phyloP scores from a whole-genome alignment of 2,113 vertebrate species.

The Esox niger region DNA sequence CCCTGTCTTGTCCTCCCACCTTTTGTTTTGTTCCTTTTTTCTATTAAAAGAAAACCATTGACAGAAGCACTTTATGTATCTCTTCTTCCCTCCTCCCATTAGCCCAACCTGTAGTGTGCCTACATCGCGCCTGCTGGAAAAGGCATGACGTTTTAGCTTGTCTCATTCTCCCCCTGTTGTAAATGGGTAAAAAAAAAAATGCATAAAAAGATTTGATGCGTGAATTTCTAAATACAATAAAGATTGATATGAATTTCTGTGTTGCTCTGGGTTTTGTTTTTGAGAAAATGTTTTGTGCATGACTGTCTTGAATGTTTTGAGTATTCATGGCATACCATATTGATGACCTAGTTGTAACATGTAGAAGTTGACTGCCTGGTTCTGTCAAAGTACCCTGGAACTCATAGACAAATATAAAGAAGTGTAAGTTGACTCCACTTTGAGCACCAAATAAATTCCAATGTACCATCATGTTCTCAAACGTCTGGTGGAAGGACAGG shows the following conservation, averaged over 20 bases:
- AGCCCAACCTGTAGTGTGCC: constrained; percentile 68
- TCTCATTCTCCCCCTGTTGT: constrained; percentile 57
- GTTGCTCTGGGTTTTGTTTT: constrained; percentile 12
- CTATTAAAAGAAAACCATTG: constrained; percentile 70
- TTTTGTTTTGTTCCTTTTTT: constrained; percentile 72
- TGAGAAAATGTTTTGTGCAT: not conserved
- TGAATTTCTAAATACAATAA: constrained; percentile 83
- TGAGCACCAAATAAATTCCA: too few species aligned
- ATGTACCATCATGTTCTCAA: too few species aligned
- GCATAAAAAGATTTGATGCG: constrained; percentile 71
- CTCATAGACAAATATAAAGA: too few species aligned
- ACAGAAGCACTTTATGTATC: constrained; percentile 82
- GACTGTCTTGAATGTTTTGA: too few species aligned
- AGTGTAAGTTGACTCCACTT: too few species aligned
- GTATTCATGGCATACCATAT: too few species aligned
- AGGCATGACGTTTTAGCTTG: constrained; percentile 69
- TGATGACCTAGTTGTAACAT: not conserved
- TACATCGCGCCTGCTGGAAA: constrained; percentile 66
- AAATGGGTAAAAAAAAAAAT: constrained; percentile 62
- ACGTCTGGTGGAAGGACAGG: too few species aligned
- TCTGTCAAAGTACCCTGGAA: too few species aligned
- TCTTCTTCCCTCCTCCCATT: constrained; percentile 51
- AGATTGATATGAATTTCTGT: constrained; percentile 79
- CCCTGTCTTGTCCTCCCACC: constrained; percentile 42
- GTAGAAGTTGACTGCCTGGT: too few species aligned